These are phyloP conservation scores for Erpornis zantholeuca DNA, from an alignment of 2,113 vertebrate species.

Conservation along the genomic window DNA sequence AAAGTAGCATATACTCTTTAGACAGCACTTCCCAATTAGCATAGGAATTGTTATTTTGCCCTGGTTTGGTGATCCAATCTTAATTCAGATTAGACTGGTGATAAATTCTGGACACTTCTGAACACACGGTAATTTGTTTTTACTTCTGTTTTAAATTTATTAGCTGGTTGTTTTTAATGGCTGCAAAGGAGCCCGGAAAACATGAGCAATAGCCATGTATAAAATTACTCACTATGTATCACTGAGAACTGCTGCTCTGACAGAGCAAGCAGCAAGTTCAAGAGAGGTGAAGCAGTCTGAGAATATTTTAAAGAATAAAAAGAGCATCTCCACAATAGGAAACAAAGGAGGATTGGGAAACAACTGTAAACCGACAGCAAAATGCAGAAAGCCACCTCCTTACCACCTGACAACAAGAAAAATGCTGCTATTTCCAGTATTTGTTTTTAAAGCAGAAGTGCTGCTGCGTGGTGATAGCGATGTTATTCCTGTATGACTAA, in stretches of 20 bases:
- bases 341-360: not conserved
- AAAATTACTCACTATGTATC: not conserved
- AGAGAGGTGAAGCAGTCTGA: not conserved
- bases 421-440: not conserved
- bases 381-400: not conserved
- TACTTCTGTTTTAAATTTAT: not conserved
- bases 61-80: not conserved
- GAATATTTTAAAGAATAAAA: not conserved
- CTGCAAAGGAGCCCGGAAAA: not conserved
- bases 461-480: not conserved
- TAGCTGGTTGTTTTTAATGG: not conserved
- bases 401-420: not conserved
- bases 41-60: not conserved
- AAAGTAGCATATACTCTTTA: not conserved
- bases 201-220: not conserved
- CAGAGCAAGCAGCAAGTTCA: not conserved
- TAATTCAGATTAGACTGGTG: not conserved
- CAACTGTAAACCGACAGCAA: not conserved
- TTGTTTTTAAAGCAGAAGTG: not conserved
- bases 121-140: not conserved
- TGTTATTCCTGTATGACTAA: not conserved
- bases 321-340: slow-evolving; percentile 3
- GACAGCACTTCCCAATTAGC: not conserved
- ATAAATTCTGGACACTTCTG: not conserved
- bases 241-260: not conserved